Evolutionary conservation across 2,797 vertebrate genomes (phyloP), one percentile per base, ranked within the genome.

Genomic region (Psittacula echo): DNA sequence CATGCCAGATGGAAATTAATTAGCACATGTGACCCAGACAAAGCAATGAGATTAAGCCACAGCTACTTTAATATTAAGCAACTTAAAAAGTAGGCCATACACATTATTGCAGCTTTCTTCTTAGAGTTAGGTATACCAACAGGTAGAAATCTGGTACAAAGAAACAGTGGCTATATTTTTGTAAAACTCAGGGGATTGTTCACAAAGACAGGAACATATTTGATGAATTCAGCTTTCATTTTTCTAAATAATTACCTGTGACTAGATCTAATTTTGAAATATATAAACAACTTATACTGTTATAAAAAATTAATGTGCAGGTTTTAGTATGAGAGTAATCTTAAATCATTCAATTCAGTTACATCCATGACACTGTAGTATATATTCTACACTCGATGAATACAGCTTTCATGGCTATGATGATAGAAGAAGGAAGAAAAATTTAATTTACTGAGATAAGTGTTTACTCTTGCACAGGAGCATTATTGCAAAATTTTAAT

Each of bases 1-100:
- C 94, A 66, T 91, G 87, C 75, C 95, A 91, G 67, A 89, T 95
- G 70, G 95, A 89, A 95, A 94, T 90, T 93, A 92, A 95, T 97
- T 96, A 95, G 54, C 44, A 94, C 85, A 66, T 93, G 92, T 51
- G 81, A 47, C 65, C 75, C 34, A 91, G 62, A 85, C 90, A 96
- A 95, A 96, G 71, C 75, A 90, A 87, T 67, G 74, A 94, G 80
- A 72, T 78, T 90, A 88, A 66, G 56, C 37, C 39, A 51, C 61
- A 45, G 47, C 58, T 89, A 75, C 47, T 82, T 87, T 90, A 74
- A 74, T 66, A 92, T 85, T n/a, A 95, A 56, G 18, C 41, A 85
- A 93, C 76, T 85, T 93, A 45, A 94, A 95, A 93, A 95, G 11
- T 37, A 91, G 60, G 24, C 60, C 32, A 67, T 80, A 56, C 54